phyloP scores from a whole-genome alignment of 2,797 vertebrate species.

The Acropternis orthonyx region DNA sequence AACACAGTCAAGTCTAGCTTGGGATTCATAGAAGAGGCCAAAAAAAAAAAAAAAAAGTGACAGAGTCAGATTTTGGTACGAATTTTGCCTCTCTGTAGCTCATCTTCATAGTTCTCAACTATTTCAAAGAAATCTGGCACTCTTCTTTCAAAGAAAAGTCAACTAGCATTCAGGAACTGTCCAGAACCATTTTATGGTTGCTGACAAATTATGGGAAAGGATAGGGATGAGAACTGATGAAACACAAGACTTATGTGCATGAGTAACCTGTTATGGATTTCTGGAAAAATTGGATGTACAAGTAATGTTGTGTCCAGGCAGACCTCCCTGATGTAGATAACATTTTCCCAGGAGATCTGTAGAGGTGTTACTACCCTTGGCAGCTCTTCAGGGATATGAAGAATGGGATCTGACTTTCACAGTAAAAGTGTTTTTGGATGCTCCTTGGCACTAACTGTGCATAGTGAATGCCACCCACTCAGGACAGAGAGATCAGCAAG shows the following conservation, averaged over 20 bases:
- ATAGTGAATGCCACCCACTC: slow-evolving; percentile 34
- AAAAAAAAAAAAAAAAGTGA: background rate
- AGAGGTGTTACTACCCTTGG: background rate
- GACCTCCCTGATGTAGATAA: background rate
- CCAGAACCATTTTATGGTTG: background rate
- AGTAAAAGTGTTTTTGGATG: background rate
- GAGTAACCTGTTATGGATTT: background rate
- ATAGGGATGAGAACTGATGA: background rate
- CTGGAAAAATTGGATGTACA: background rate
- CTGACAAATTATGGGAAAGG: background rate
- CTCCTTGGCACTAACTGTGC: slow-evolving; percentile 23
- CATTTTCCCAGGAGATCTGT: slow-evolving; percentile 9
- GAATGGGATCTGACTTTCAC: background rate
- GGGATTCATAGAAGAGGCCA: background rate
- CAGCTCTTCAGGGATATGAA: slow-evolving; percentile 1
- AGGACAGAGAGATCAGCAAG: background rate
- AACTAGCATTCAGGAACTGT: background rate
- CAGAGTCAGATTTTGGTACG: background rate
- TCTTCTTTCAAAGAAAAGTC: background rate
- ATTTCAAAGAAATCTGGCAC: background rate
- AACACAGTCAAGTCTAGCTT: background rate
- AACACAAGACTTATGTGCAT: background rate
- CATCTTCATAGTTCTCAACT: background rate
- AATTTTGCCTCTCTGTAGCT: background rate
- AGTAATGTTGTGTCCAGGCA: background rate